A percentile compares a stretch with the other conserved stretches of the same genome.
These are phyloP conservation scores for Tetranychus piercei DNA, from an alignment of 2,888 invertebrate species.

Conservation along the genomic window DNA sequence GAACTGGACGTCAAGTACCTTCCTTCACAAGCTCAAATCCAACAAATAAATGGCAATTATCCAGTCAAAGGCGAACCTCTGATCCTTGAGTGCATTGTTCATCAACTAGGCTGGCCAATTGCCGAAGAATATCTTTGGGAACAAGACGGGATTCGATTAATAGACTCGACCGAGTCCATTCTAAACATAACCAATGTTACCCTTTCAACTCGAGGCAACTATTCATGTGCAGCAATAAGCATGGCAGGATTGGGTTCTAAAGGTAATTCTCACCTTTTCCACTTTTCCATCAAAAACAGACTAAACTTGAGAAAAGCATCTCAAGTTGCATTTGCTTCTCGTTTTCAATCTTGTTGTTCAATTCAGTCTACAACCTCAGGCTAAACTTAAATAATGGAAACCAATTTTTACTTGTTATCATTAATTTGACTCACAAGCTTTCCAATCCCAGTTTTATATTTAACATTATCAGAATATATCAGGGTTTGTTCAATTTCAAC, in stretches of 20 bases:
- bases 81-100: constrained; percentile 59
- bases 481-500: neutral
- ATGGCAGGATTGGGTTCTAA: constrained; percentile 46
- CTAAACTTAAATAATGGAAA: constrained; percentile 41
- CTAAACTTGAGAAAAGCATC: too few species aligned
- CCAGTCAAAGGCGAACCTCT: constrained; percentile 63
- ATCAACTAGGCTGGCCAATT: constrained; percentile 58
- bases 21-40: constrained; percentile 59
- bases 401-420: neutral
- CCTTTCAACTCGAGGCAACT: constrained; percentile 65
- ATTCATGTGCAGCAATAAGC: constrained; percentile 68
- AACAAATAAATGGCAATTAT: constrained; percentile 47
- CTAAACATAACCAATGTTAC: constrained; percentile 33
- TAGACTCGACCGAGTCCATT: constrained; percentile 43
- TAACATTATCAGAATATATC: too few species aligned
- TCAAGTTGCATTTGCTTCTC: neutral
- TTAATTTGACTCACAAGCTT: neutral
- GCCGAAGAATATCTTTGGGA: constrained; percentile 30
- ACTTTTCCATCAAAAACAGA: too few species aligned
- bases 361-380: neutral
- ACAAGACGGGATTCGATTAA: constrained; percentile 23
- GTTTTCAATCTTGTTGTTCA: neutral
- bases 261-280: constrained; percentile 15
- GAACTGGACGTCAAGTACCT: constrained; percentile 39
- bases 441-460: neutral